Evolutionary conservation across 2,888 invertebrate species (phyloP), one percentile per base, ranked within the genome.

Genomic region (Criorhina ranunculi): DNA sequence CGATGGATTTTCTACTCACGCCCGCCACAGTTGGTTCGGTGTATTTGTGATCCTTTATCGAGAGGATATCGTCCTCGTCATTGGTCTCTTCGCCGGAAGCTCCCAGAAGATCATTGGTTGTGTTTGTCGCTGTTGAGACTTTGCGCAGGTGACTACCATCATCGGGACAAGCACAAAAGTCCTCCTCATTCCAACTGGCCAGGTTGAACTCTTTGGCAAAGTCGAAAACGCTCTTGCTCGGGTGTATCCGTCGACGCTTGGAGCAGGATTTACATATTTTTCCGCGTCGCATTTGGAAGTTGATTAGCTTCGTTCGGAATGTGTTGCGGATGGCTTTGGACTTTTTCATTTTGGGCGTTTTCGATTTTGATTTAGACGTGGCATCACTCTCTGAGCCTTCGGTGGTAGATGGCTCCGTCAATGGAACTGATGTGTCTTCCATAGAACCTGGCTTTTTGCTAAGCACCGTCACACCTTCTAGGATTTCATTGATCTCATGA

Each of bases 261-360:
- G 90, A 89, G 86, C 92, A 92, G 44, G 88, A 89, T 46, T 90
- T 91, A 72, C 92, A 92, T 1, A 90, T 88, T 81, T 90, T 90
- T 0, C 88, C 87, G 42, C 90, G 89, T 17, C 88, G 88, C 64
- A 90, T 79, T 85, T 91, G 91, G 53, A 91, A 91, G 73, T 88
- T 89, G 44, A 92, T 89, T 46, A 91, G 70, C 75, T 91, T 91
- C 75, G 89, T 88, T 62, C 91, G 91, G 88, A 92, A 91, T 87
- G 91, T 91, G 51, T 91, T 90, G 33, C 90, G 89, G 53, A 91
- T 89, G 75, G 89, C 89, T 89, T 91, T 91, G 15, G 90, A 89
- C 88, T 91, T 91, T 88, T 91, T 91, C 78, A 91, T 89, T 87
- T 91, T 91, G 86, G 91, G 90, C 88, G 90, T 89, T 89, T 91